Conservation (phyloP, 2,888 invertebrate genomes). For the Apodemia duryi region DNA sequence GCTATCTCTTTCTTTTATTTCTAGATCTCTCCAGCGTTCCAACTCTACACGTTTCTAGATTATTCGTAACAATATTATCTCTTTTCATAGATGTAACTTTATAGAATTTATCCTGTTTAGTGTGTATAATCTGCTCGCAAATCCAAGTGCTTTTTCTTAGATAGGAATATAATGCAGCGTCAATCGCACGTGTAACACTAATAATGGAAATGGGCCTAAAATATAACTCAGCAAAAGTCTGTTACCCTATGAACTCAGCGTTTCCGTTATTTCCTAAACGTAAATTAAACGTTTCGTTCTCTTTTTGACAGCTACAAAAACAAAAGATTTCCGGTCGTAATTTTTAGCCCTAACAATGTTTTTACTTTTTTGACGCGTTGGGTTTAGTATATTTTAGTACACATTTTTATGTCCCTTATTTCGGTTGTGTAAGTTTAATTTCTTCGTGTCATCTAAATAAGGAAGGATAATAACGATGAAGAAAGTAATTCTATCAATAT, state of each 20-base stretch:
- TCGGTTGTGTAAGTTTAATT: too few species aligned
- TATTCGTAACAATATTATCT: too few species aligned
- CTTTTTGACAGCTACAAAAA: neutral
- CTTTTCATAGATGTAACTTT: too few species aligned
- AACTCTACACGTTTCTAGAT: too few species aligned
- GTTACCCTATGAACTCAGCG: neutral
- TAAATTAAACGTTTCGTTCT: neutral
- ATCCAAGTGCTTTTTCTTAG: too few species aligned
- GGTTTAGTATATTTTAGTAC: neutral
- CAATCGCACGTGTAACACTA: neutral
- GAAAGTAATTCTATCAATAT: too few species aligned
- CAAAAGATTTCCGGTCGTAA: slow-evolving; percentile 6
- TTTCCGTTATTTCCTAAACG: neutral
- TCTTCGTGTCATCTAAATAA: too few species aligned
- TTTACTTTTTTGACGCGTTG: neutral
- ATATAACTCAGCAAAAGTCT: neutral
- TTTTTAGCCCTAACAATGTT: neutral
- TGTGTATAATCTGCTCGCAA: too few species aligned
- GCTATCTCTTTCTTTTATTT: too few species aligned
- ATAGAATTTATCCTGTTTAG: too few species aligned
- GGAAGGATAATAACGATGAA: too few species aligned
- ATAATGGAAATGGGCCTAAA: neutral
- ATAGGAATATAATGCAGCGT: neutral
- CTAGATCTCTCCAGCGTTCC: too few species aligned
- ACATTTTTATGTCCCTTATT: neutral